phyloP scores from a whole-genome alignment of 2,797 vertebrate species.

The Cetoscarus ocellatus region DNA sequence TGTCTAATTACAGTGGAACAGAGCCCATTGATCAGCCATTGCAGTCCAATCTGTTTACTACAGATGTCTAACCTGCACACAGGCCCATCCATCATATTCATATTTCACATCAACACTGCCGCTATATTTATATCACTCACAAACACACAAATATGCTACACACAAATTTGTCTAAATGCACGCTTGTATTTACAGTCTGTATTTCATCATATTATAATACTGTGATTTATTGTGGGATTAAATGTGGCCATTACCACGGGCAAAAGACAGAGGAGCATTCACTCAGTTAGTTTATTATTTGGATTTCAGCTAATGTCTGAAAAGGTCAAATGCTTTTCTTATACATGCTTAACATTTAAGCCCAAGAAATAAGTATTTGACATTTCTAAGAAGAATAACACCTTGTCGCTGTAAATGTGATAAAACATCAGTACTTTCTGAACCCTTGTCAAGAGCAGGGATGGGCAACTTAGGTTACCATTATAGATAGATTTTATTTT shows the following conservation, averaged over 20 bases:
- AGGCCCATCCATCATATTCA: constrained; percentile 86
- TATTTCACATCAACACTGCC: constrained; percentile 78
- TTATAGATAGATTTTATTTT: too few species aligned
- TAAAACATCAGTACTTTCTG: too few species aligned
- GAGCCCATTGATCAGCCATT: constrained; percentile 89
- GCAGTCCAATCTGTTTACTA: constrained; percentile 89
- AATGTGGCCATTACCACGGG: constrained; percentile 3
- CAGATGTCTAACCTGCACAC: constrained; percentile 84
- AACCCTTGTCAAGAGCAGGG: too few species aligned
- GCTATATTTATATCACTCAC: constrained; percentile 30
- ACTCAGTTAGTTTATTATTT: constrained; percentile 28
- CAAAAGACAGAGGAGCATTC: not conserved
- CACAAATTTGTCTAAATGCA: constrained; percentile 41
- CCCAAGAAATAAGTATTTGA: too few species aligned
- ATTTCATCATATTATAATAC: constrained; percentile 9
- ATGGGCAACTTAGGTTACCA: too few species aligned
- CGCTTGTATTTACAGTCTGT: constrained; percentile 19
- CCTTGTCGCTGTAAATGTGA: too few species aligned
- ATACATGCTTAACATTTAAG: not conserved
- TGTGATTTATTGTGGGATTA: constrained; percentile 53
- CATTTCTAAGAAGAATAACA: too few species aligned
- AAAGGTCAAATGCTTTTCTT: constrained; percentile 4
- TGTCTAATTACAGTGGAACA: constrained; percentile 93
- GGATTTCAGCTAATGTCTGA: constrained; percentile 1
- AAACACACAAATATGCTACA: constrained; percentile 34